Conservation (phyloP, 2,113 vertebrate species). For the Chaetops frenatus region DNA sequence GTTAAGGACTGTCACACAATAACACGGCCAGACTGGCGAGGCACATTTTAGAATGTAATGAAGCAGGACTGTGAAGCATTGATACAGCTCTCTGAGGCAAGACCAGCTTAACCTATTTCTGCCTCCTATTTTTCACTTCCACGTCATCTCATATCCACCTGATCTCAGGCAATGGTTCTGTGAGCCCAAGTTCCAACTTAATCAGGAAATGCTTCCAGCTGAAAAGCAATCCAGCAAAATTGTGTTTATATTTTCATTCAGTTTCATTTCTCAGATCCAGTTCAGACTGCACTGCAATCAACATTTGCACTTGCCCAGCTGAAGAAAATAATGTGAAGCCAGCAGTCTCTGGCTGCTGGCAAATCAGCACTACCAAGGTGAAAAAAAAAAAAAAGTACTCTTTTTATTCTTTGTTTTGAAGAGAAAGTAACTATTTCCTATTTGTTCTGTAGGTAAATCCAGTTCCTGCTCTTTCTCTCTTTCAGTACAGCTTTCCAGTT, state of each 20-base stretch:
- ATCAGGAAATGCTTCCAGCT: neutral
- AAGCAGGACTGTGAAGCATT: neutral
- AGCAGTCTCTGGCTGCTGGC: no score
- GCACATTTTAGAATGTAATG: neutral
- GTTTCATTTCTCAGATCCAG: neutral
- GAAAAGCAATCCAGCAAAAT: neutral
- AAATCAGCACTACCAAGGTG: neutral
- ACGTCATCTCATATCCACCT: neutral
- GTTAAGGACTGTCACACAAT: neutral
- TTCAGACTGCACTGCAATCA: neutral
- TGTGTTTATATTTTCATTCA: neutral
- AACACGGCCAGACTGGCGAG: neutral
- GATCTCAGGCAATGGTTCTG: neutral
- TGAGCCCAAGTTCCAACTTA: neutral
- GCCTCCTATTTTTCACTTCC: neutral
- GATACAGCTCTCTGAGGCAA: neutral
- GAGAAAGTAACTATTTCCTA: neutral
- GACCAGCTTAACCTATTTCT: neutral
- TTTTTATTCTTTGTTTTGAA: neutral
- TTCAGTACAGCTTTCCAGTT: neutral
- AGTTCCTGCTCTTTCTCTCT: neutral
- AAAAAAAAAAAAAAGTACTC: neutral
- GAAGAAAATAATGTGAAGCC: neutral
- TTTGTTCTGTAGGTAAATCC: neutral
- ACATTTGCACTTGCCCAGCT: neutral